phyloP scores from a whole-genome alignment of 2,888 invertebrate species.

The Diarsia mendica region DNA sequence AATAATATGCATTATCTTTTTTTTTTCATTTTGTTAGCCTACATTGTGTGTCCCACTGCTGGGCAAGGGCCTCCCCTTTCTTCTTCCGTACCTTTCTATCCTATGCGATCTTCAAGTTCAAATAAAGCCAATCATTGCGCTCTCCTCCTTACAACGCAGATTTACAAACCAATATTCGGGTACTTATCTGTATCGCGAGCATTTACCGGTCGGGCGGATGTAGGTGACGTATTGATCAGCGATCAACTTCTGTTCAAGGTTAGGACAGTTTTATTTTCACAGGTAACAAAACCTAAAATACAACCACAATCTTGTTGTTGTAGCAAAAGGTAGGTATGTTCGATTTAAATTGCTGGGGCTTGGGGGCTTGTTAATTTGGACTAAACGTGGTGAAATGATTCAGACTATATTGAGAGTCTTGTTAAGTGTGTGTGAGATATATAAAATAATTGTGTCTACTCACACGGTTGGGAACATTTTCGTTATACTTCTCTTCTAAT shows the following conservation, averaged over 20 bases:
- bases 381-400: not conserved
- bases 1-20: no score
- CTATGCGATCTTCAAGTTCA: no score
- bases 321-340: not conserved
- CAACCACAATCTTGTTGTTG: not conserved
- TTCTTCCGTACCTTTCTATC: no score
- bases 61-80: no score
- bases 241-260: slow-evolving; percentile 26
- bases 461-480: not conserved
- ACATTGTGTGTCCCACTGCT: no score
- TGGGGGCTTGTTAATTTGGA: no score
- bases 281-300: not conserved
- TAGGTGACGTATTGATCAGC: slow-evolving; percentile 46
- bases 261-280: not conserved
- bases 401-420: not conserved
- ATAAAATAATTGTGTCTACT: not conserved
- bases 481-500: not conserved
- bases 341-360: not conserved
- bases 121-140: not conserved
- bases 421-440: not conserved
- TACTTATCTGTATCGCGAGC: not conserved
- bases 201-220: slow-evolving; percentile 13
- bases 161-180: slow-evolving; percentile 3
- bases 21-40: no score
- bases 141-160: not conserved